phyloP scores from a whole-genome alignment of 2,113 vertebrate genomes.

The Onychorhynchus coronatus region DNA sequence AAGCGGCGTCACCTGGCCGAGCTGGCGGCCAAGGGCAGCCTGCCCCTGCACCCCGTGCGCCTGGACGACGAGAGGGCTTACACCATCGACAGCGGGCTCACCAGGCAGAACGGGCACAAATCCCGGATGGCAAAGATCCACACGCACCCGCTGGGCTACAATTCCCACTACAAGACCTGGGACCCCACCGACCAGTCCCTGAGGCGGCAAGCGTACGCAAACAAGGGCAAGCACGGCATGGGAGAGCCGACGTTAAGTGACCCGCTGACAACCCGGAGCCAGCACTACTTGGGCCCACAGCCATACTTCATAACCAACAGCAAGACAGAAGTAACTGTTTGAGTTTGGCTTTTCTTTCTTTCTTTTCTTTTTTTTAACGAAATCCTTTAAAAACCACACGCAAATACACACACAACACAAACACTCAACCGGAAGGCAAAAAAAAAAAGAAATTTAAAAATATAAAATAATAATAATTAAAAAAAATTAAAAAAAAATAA shows the following conservation, averaged over 20 bases:
- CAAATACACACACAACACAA: constrained; percentile 18
- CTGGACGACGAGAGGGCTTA: constrained; percentile 87
- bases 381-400: constrained; percentile 50
- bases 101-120: constrained; percentile 88
- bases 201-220: constrained; percentile 84
- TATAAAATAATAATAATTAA: background rate
- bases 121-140: constrained; percentile 78
- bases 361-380: background rate
- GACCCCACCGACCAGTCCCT: constrained; percentile 89
- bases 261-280: constrained; percentile 84
- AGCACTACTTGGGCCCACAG: constrained; percentile 91
- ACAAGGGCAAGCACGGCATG: constrained; percentile 84
- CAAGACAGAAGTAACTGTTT: constrained; percentile 99
- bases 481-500: background rate
- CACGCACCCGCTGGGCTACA: constrained; percentile 87
- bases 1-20: constrained; percentile 91
- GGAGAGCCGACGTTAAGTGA: constrained; percentile 83
- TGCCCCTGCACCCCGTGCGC: constrained; percentile 88
- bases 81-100: constrained; percentile 82
- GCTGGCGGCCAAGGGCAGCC: constrained; percentile 86
- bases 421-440: constrained; percentile 64
- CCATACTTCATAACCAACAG: constrained; percentile 99
- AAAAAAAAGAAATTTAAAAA: constrained; percentile 15
- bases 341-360: constrained; percentile 41
- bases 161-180: constrained; percentile 92